These are phyloP conservation scores for Megaustenia siamemsis DNA, from an alignment of 2,888 invertebrate species.

Conservation along the genomic window DNA sequence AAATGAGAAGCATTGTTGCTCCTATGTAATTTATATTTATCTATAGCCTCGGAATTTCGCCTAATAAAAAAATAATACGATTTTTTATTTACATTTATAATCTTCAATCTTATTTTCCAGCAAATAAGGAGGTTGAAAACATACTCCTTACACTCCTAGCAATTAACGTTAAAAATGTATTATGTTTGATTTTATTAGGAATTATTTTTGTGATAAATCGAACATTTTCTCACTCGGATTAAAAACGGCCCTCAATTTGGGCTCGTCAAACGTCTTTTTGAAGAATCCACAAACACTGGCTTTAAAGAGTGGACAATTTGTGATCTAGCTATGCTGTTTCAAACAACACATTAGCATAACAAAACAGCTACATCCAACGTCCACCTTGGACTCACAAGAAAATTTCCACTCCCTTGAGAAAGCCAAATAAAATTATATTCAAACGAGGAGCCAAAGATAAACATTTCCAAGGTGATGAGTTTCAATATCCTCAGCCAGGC, in stretches of 20 bases:
- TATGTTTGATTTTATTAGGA: too few relatives aligned
- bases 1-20: too few relatives aligned
- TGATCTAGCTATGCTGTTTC: constrained; percentile 23
- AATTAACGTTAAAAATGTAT: too few relatives aligned
- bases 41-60: too few relatives aligned
- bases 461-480: constrained; percentile 30
- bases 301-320: neutral
- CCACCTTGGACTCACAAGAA: neutral
- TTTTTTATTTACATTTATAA: too few relatives aligned
- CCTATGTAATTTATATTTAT: too few relatives aligned
- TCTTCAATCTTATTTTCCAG: too few relatives aligned
- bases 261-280: neutral
- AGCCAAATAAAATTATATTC: constrained; percentile 46
- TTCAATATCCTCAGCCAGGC: constrained; percentile 23
- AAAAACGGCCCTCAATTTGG: neutral
- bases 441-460: constrained; percentile 40
- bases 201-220: too few relatives aligned
- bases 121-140: too few relatives aligned
- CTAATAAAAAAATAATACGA: too few relatives aligned
- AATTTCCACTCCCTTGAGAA: constrained; percentile 21
- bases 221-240: too few relatives aligned
- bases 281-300: constrained; percentile 5
- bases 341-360: constrained; percentile 32
- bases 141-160: too few relatives aligned
- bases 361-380: neutral